Evolutionary conservation across 2,113 vertebrate genomes (phyloP).

Genomic region (Neodontobutis hainanensis): DNA sequence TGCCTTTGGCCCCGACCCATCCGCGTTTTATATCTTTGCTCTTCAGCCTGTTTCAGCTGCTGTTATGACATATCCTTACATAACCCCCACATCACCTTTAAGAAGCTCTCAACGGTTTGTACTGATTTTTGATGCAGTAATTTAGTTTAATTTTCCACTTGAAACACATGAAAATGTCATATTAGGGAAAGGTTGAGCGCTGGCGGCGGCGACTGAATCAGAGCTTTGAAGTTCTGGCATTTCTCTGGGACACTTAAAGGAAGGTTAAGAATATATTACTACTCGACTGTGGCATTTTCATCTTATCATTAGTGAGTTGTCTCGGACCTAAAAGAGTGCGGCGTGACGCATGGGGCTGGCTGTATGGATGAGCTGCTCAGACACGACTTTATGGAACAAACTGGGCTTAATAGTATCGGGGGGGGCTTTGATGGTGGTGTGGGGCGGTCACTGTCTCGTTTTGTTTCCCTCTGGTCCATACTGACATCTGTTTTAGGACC

Average conservation of each 20-base stretch:
- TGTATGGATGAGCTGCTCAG: constrained; percentile 25
- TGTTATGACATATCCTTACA: not conserved
- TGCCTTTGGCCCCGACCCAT: not conserved
- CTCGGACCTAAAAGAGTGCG: constrained; percentile 10
- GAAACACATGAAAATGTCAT: constrained; percentile 6
- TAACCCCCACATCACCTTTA: not conserved
- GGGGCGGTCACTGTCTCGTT: not conserved
- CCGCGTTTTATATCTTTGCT: not conserved
- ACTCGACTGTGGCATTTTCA: constrained; percentile 18
- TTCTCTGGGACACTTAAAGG: constrained; percentile 28
- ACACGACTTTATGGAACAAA: constrained; percentile 20
- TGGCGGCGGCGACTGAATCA: constrained; percentile 17
- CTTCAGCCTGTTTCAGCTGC: not conserved
- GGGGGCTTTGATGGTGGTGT: not conserved
- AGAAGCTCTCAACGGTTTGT: not conserved
- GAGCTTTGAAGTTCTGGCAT: constrained; percentile 35
- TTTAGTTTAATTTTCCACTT: constrained; percentile 8
- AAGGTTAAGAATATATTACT: constrained; percentile 20
- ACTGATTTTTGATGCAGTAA: not conserved
- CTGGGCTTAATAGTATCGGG: not conserved
- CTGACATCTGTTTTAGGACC: constrained; percentile 45
- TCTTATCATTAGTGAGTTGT: not conserved
- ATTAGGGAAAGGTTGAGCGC: constrained; percentile 16
- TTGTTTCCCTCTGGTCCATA: constrained; percentile 17
- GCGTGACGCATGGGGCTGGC: constrained; percentile 15